A percentile compares a stretch with the other conserved stretches of the same genome.
Conservation (phyloP, 2,888 invertebrate species). For the Lobophora halterata region DNA sequence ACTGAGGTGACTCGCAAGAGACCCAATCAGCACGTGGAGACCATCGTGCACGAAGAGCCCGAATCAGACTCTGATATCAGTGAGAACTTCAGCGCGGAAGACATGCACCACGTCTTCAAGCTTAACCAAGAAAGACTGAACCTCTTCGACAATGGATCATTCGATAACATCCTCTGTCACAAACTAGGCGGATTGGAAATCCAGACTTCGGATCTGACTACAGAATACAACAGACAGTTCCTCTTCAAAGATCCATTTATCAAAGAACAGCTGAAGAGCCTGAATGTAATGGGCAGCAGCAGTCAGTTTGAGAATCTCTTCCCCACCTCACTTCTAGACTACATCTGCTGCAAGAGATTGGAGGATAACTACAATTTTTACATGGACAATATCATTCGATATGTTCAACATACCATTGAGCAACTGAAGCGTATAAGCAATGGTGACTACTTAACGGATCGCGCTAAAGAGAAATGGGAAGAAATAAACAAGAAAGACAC, state of each 20-base stretch:
- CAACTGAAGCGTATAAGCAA: slow-evolving; percentile 73
- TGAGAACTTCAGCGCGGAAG: slow-evolving; percentile 55
- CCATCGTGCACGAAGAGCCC: slow-evolving; percentile 56
- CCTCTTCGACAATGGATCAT: slow-evolving; percentile 47
- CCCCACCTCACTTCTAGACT: slow-evolving; percentile 62
- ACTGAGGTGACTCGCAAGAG: slow-evolving; percentile 38
- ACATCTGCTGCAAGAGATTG: slow-evolving; percentile 61
- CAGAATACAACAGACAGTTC: slow-evolving; percentile 48
- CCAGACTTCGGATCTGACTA: slow-evolving; percentile 40
- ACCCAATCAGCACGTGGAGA: slow-evolving; percentile 66
- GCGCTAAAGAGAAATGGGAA: slow-evolving; percentile 67
- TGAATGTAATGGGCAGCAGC: slow-evolving; percentile 40
- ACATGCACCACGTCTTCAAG: slow-evolving; percentile 47
- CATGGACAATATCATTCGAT: slow-evolving; percentile 67
- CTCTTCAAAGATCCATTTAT: slow-evolving; percentile 54
- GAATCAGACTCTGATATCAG: slow-evolving; percentile 59
- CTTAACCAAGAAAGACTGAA: slow-evolving; percentile 61
- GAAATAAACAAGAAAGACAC: slow-evolving; percentile 40
- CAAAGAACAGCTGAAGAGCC: slow-evolving; percentile 49
- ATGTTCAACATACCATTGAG: slow-evolving; percentile 66
- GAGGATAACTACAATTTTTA: slow-evolving; percentile 68
- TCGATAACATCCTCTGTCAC: slow-evolving; percentile 55
- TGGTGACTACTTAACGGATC: slow-evolving; percentile 69
- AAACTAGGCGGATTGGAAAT: slow-evolving; percentile 58
- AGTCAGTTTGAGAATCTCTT: slow-evolving; percentile 43